phyloP scores from a whole-genome alignment of 1,140 invertebrate genomes.

The Protaetia brevitarsis region DNA sequence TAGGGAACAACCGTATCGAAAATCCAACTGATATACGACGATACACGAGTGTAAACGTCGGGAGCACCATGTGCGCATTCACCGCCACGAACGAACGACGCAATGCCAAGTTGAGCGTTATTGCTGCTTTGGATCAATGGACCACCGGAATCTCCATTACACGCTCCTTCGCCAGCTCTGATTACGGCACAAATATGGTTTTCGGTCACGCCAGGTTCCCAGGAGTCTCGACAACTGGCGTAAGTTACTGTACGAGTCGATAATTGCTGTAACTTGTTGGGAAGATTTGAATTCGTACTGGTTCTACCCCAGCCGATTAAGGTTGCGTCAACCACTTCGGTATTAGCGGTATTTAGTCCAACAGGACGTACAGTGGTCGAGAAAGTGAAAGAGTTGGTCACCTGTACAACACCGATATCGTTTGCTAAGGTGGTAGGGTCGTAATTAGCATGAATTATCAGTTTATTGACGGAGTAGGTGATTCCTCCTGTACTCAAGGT shows the following conservation, averaged over 20 bases:
- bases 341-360: slow-evolving; percentile 42
- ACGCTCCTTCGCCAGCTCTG: slow-evolving; percentile 55
- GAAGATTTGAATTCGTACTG: slow-evolving; percentile 33
- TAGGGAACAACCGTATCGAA: not conserved
- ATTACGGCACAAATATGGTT: slow-evolving; percentile 58
- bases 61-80: not conserved
- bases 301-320: slow-evolving; percentile 47
- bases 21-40: slow-evolving; percentile 12
- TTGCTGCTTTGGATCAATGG: slow-evolving; percentile 46
- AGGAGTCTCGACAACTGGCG: slow-evolving; percentile 39
- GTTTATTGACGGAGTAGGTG: not conserved
- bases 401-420: not conserved
- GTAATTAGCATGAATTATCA: not conserved
- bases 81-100: not conserved
- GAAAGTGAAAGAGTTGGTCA: not conserved
- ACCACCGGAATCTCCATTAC: slow-evolving; percentile 61
- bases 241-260: slow-evolving; percentile 46
- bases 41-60: slow-evolving; percentile 12
- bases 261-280: slow-evolving; percentile 49
- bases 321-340: slow-evolving; percentile 35
- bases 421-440: not conserved
- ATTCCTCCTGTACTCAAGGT: not conserved
- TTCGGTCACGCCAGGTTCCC: not conserved
- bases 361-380: slow-evolving; percentile 45
- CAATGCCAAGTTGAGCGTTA: not conserved